phyloP scores from a whole-genome alignment of 2,797 vertebrate genomes.

The Zenarchopterus dispar region DNA sequence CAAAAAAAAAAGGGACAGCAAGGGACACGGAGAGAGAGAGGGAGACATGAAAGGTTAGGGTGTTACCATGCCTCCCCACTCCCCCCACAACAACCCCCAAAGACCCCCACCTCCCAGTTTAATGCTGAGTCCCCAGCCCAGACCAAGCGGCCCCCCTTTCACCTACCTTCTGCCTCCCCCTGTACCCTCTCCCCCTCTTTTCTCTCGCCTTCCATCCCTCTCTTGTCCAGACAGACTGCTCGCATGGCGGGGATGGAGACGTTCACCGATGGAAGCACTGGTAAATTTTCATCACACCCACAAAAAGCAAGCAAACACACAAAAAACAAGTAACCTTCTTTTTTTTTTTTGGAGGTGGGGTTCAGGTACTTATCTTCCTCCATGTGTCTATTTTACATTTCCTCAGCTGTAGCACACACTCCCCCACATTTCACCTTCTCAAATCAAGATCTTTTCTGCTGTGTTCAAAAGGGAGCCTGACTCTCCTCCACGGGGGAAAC shows the following conservation, averaged over 20 bases:
- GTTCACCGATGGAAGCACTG: slow-evolving; percentile 91
- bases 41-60: slow-evolving; percentile 78
- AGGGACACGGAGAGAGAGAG: slow-evolving; percentile 45
- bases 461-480: slow-evolving; percentile 32
- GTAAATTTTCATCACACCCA: slow-evolving; percentile 83
- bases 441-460: slow-evolving; percentile 53
- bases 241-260: slow-evolving; percentile 91
- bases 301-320: slow-evolving; percentile 47
- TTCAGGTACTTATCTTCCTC: slow-evolving; percentile 35
- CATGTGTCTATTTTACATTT: slow-evolving; percentile 59
- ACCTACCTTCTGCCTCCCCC: slow-evolving; percentile 66
- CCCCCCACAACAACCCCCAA: slow-evolving; percentile 21
- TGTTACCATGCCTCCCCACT: slow-evolving; percentile 67
- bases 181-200: slow-evolving; percentile 61
- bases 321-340: slow-evolving; percentile 4
- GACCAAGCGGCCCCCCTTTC: slow-evolving; percentile 63
- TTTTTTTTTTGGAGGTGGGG: slow-evolving; percentile 8
- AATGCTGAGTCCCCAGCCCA: slow-evolving; percentile 68
- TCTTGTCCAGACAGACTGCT: slow-evolving; percentile 82
- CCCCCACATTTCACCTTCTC: slow-evolving; percentile 33
- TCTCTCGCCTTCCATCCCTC: slow-evolving; percentile 75
- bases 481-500: slow-evolving; percentile 56
- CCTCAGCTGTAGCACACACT: slow-evolving; percentile 25
- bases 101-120: slow-evolving; percentile 55
- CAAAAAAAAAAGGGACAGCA: slow-evolving; percentile 35